Conservation (phyloP, 2,797 vertebrate genomes). For the Xiphorhynchus erythropygius region DNA sequence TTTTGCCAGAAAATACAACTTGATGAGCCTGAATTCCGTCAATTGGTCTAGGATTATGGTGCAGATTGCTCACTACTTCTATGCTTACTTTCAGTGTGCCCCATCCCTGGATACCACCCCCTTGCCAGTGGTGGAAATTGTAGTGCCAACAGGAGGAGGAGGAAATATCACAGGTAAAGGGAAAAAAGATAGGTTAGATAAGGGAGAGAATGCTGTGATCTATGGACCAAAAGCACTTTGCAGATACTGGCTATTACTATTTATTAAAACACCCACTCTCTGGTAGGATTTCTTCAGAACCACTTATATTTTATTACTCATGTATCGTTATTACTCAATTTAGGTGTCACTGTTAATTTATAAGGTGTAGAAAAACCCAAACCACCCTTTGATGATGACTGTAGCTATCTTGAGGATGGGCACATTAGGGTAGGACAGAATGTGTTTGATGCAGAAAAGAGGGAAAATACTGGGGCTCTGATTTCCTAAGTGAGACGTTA, state of each 20-base stretch:
- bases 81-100: slow-evolving; percentile 84
- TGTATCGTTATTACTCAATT: slow-evolving; percentile 34
- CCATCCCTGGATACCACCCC: slow-evolving; percentile 36
- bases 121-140: slow-evolving; percentile 83
- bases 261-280: slow-evolving; percentile 60
- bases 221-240: slow-evolving; percentile 12
- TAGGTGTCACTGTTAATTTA: slow-evolving; percentile 18
- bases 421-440: not conserved
- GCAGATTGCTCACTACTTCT: slow-evolving; percentile 90
- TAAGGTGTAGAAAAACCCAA: slow-evolving; percentile 25
- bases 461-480: not conserved
- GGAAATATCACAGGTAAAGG: slow-evolving; percentile 90
- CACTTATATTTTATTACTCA: slow-evolving; percentile 50
- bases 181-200: slow-evolving; percentile 25
- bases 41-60: slow-evolving; percentile 92
- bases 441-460: not conserved
- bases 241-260: slow-evolving; percentile 12
- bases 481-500: slow-evolving; percentile 16
- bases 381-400: not conserved
- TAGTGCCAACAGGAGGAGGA: slow-evolving; percentile 91
- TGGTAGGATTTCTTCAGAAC: slow-evolving; percentile 58
- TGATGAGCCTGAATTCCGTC: slow-evolving; percentile 93
- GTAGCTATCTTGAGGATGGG: not conserved
- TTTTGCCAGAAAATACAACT: slow-evolving; percentile 78
- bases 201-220: not conserved